Percentiles rank a stretch among this genome's conserved stretches.
Evolutionary conservation across 2,888 invertebrate species (phyloP).

Genomic region (Athalia cordata): DNA sequence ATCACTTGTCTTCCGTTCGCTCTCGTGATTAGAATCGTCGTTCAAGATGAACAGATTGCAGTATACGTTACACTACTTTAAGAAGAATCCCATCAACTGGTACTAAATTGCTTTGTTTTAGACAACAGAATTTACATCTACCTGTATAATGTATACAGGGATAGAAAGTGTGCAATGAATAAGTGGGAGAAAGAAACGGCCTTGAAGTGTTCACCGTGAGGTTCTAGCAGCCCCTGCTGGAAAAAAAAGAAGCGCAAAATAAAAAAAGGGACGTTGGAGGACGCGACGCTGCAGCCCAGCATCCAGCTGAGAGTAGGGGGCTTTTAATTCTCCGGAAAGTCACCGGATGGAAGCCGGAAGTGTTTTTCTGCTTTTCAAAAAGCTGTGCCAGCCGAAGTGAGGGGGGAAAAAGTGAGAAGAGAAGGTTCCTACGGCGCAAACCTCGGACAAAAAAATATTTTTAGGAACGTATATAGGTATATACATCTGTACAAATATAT

Average conservation of each 20-base stretch:
- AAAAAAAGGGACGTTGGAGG: background rate
- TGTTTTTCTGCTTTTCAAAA: slow-evolving; percentile 28
- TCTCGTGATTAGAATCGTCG: no score
- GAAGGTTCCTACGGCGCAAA: background rate
- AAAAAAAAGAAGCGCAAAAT: background rate
- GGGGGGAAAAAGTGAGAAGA: background rate
- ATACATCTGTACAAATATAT: no score
- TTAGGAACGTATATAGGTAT: no score
- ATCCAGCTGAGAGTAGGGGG: background rate
- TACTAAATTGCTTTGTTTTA: no score
- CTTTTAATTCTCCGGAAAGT: slow-evolving; percentile 27
- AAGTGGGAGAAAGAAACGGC: background rate
- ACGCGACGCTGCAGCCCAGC: background rate
- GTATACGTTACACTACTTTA: no score
- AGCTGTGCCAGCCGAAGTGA: background rate
- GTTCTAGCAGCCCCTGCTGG: no score
- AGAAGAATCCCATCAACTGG: no score
- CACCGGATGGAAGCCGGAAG: slow-evolving; percentile 23
- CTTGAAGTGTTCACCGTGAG: background rate
- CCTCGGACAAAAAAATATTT: background rate
- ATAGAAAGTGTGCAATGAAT: background rate
- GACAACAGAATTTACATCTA: no score
- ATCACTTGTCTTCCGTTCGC: no score
- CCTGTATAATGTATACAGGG: background rate
- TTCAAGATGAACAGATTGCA: no score